Conservation (phyloP, 2,888 invertebrate species). For the Odontocolon sp. region DNA sequence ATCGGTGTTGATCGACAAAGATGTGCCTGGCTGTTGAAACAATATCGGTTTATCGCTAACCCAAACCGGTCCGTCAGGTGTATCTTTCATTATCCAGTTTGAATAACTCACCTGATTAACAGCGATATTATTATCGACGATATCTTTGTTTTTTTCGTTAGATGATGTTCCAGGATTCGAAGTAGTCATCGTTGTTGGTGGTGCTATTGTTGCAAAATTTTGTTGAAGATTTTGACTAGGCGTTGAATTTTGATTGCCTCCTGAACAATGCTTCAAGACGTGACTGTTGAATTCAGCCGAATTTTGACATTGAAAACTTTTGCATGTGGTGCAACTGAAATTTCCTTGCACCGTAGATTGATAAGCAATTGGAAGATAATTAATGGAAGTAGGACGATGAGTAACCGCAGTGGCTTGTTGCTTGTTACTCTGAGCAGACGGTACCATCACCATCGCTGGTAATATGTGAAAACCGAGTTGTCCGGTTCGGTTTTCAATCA, state of each 20-base stretch:
- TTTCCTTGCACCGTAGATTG: background rate
- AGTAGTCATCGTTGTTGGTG: background rate
- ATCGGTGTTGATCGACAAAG: conserved; percentile 83
- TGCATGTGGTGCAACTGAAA: conserved; percentile 44
- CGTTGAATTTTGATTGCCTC: background rate
- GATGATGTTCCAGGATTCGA: background rate
- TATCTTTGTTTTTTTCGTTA: background rate
- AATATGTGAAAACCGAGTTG: conserved; percentile 27
- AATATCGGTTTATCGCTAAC: conserved; percentile 69
- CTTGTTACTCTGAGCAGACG: background rate
- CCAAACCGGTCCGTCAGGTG: conserved; percentile 25
- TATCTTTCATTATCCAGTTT: conserved; percentile 24
- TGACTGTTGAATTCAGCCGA: conserved; percentile 35
- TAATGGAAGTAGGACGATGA: conserved; percentile 32
- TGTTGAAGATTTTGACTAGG: background rate
- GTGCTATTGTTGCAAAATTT: background rate
- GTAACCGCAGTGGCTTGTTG: background rate
- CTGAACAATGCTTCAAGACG: conserved; percentile 38
- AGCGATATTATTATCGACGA: background rate
- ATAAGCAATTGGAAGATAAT: conserved; percentile 30
- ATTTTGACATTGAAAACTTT: conserved; percentile 15
- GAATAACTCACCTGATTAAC: background rate
- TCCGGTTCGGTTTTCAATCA: conserved; percentile 8
- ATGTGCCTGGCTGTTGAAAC: conserved; percentile 83
- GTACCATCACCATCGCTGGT: conserved; percentile 26